Conservation (phyloP, 2,113 vertebrate genomes). For the chimpanzee (Pan troglodytes) region DNA sequence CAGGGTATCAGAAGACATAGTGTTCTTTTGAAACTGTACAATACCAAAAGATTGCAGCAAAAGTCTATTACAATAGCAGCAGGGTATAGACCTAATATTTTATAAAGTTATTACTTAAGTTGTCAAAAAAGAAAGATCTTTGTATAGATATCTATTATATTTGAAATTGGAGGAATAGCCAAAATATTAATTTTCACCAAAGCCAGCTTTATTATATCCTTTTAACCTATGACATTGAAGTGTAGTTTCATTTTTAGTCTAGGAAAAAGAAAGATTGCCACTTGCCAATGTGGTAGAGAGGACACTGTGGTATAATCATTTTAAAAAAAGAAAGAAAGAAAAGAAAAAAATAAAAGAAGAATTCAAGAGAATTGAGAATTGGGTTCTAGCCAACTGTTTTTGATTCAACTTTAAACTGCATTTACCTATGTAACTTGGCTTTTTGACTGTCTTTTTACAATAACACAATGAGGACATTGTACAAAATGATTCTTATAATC, state of each 20-base stretch:
- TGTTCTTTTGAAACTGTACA: slow-evolving; percentile 71
- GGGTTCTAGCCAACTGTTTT: not conserved
- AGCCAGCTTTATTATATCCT: not conserved
- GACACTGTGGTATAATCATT: not conserved
- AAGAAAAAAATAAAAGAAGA: too few species aligned
- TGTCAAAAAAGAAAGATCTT: not conserved
- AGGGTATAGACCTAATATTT: slow-evolving; percentile 46
- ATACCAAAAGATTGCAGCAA: slow-evolving; percentile 45
- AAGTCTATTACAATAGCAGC: slow-evolving; percentile 76
- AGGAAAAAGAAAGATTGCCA: not conserved
- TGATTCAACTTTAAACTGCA: not conserved
- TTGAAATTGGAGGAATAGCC: not conserved
- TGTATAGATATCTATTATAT: slow-evolving; percentile 24
- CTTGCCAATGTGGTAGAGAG: not conserved
- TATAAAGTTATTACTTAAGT: slow-evolving; percentile 55
- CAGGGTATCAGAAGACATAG: slow-evolving; percentile 51
- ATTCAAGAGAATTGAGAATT: not conserved
- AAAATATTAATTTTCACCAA: slow-evolving; percentile 60
- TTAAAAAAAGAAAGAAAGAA: not conserved
- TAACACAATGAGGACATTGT: not conserved
- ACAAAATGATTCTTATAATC: not conserved
- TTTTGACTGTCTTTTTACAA: not conserved
- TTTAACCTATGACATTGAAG: not conserved
- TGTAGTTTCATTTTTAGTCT: not conserved
- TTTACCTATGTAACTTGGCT: not conserved